A percentile compares a stretch with the other conserved stretches of the same genome.
phyloP scores from a whole-genome alignment of 2,888 invertebrate genomes.

The Therioaphis trifolii region DNA sequence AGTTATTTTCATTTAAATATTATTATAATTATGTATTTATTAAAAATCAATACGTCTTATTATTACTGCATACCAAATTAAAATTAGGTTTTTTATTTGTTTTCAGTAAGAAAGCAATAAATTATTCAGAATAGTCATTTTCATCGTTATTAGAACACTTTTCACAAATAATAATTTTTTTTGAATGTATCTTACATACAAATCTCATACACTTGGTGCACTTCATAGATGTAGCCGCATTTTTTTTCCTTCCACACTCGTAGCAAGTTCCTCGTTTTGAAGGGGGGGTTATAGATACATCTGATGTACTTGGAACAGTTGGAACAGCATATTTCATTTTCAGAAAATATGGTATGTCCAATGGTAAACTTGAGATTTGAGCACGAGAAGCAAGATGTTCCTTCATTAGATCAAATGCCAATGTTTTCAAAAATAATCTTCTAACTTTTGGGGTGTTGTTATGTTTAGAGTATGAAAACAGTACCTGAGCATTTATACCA shows the following conservation, averaged over 20 bases:
- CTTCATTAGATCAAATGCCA: slow-evolving; percentile 23
- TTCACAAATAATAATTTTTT: no score
- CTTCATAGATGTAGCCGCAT: background rate
- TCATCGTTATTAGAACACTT: no score
- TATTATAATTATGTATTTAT: no score
- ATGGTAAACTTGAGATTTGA: slow-evolving; percentile 12
- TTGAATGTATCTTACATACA: background rate
- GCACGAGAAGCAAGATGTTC: slow-evolving; percentile 10
- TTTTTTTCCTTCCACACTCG: slow-evolving; percentile 1
- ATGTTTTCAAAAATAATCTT: slow-evolving; percentile 13
- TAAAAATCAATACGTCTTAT: no score
- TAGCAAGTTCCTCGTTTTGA: background rate
- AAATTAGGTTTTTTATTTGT: no score
- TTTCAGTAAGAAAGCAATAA: no score
- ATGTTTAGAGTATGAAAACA: no score
- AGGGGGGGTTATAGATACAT: background rate
- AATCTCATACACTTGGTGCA: background rate
- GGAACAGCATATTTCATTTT: background rate
- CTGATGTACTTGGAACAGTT: background rate
- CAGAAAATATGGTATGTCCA: background rate
- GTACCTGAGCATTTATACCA: slow-evolving; percentile 65
- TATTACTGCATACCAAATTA: no score
- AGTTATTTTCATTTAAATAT: no score
- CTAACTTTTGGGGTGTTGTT: background rate
- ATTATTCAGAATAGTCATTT: no score